phyloP scores from a whole-genome alignment of 1,140 invertebrate species.

The Penaeus chinensis region DNA sequence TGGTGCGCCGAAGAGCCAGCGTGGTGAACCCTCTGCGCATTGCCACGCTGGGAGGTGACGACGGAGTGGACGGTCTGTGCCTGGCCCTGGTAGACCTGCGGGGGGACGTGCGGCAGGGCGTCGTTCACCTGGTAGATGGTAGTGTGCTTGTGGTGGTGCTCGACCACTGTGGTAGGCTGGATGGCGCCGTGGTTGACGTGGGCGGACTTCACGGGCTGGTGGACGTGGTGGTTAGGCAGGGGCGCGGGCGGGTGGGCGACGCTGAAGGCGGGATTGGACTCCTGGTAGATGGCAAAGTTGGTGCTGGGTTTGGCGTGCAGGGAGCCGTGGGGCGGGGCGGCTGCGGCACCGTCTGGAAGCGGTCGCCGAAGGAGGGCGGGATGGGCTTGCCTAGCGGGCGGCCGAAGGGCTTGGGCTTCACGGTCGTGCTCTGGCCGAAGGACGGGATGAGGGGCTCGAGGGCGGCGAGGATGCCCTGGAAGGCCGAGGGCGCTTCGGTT shows the following conservation, averaged over 20 bases:
- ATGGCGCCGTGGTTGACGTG: constrained; percentile 41
- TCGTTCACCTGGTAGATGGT: constrained; percentile 53
- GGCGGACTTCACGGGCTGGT: not conserved
- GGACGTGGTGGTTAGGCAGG: not conserved
- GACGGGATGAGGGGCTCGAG: constrained; percentile 44
- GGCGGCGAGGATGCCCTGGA: constrained; percentile 28
- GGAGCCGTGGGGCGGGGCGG: not conserved
- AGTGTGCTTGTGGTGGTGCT: constrained; percentile 60
- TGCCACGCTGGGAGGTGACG: not conserved
- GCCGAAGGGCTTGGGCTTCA: constrained; percentile 17
- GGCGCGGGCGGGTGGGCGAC: not conserved
- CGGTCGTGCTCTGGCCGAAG: too few species aligned
- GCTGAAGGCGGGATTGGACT: not conserved
- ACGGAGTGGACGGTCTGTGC: constrained; percentile 4
- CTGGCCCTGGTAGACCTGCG: not conserved
- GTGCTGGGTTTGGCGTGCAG: too few species aligned
- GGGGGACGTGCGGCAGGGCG: not conserved
- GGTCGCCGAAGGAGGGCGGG: too few species aligned
- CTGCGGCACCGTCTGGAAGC: not conserved
- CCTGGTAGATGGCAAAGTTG: too few species aligned
- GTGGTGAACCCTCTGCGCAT: too few species aligned
- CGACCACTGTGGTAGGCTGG: constrained; percentile 47
- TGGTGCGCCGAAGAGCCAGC: too few species aligned
- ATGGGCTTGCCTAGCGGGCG: too few species aligned
- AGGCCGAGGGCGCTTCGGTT: constrained; percentile 55